Evolutionary conservation across 2,113 vertebrate genomes (phyloP).

Genomic region (Macroglossus sobrinus): DNA sequence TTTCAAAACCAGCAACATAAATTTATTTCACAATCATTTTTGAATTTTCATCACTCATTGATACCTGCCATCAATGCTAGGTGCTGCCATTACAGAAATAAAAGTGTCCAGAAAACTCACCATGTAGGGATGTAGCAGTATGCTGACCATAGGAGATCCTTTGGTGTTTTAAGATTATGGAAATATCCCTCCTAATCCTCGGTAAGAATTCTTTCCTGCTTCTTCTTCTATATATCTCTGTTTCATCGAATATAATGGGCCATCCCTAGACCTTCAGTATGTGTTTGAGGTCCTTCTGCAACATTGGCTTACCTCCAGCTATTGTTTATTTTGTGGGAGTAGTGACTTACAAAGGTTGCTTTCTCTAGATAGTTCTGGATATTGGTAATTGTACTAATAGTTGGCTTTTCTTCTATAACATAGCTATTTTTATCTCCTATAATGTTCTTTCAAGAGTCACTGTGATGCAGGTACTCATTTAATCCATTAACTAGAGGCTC

Average conservation of each 20-base stretch:
- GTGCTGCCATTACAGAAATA: background rate
- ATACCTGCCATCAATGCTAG: background rate
- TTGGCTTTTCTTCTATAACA: background rate
- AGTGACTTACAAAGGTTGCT: background rate
- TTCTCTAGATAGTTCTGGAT: background rate
- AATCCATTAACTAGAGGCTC: background rate
- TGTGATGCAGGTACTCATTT: background rate
- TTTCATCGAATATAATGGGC: background rate
- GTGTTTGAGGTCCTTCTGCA: background rate
- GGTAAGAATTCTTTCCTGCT: background rate
- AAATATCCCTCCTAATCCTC: background rate
- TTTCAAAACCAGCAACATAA: background rate
- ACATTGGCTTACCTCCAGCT: background rate
- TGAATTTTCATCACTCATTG: background rate
- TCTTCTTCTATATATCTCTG: background rate
- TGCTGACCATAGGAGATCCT: background rate
- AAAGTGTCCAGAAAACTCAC: background rate
- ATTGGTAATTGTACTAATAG: background rate
- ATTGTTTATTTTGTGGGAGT: background rate
- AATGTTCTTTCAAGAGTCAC: background rate
- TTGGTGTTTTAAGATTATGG: background rate
- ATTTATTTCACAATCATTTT: background rate
- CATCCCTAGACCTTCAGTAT: background rate
- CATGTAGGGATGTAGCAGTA: too few species aligned
- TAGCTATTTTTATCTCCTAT: background rate